Evolutionary conservation across 2,113 vertebrate species (phyloP).

Genomic region (Tychaedon coryphoeus): DNA sequence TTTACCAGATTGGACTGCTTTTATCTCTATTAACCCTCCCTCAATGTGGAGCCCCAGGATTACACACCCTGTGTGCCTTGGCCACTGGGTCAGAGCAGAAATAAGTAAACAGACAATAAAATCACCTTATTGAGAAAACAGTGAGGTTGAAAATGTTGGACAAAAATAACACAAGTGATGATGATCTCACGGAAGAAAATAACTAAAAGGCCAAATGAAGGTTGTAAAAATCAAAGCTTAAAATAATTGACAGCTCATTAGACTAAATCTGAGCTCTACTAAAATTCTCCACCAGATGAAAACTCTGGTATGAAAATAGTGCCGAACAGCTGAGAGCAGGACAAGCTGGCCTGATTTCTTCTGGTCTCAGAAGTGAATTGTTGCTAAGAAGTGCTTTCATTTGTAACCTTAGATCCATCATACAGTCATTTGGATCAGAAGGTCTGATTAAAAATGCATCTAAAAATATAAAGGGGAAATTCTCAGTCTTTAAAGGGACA

Average conservation of each 20-base stretch:
- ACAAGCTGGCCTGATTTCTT: constrained; percentile 52
- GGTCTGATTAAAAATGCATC: constrained; percentile 2
- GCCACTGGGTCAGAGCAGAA: background rate
- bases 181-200: constrained; percentile 27
- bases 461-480: background rate
- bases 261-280: constrained; percentile 31
- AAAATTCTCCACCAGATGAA: constrained; percentile 31
- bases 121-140: background rate
- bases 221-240: constrained; percentile 16
- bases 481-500: background rate
- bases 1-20: constrained; percentile 36
- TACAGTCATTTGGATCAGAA: background rate
- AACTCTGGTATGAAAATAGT: constrained; percentile 47
- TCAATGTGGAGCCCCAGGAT: background rate
- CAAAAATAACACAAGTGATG: constrained; percentile 22
- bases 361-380: background rate
- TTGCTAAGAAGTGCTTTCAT: background rate
- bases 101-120: background rate
- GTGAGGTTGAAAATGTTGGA: background rate
- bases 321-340: constrained; percentile 26
- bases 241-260: constrained; percentile 56
- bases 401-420: background rate
- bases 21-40: constrained; percentile 4
- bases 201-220: constrained; percentile 6
- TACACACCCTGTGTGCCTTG: background rate